These are phyloP conservation scores for Rugalucina vietnamica DNA, from an alignment of 2,888 invertebrate genomes.

Conservation along the genomic window DNA sequence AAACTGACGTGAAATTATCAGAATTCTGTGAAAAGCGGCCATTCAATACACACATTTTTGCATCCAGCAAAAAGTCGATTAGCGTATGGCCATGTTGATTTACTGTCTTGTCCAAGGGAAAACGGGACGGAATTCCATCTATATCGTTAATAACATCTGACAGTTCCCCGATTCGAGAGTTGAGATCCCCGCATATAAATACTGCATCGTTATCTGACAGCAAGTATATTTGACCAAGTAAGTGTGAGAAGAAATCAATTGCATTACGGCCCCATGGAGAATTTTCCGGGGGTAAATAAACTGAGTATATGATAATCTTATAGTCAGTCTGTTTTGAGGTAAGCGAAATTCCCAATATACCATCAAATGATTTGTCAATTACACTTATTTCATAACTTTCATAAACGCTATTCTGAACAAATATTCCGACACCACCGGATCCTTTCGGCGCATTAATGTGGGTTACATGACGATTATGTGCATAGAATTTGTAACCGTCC, in stretches of 20 bases:
- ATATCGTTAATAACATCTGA: neutral
- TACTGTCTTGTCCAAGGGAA: neutral
- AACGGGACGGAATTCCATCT: neutral
- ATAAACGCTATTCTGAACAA: neutral
- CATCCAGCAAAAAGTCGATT: conserved; percentile 5
- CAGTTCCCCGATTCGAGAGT: neutral
- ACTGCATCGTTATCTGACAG: neutral
- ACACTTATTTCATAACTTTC: neutral
- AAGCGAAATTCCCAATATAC: neutral
- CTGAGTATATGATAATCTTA: neutral
- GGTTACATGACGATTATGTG: neutral
- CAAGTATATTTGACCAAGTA: conserved; percentile 3
- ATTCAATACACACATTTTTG: conserved; percentile 13
- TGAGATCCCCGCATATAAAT: conserved; percentile 11
- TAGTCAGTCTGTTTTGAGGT: neutral
- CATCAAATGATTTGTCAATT: conserved; percentile 6
- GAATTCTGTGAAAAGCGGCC: neutral
- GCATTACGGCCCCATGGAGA: conserved; percentile 18
- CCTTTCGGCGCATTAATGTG: neutral
- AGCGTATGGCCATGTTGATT: conserved; percentile 29
- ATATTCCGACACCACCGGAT: neutral
- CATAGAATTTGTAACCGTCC: neutral
- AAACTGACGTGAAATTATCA: conserved; percentile 25
- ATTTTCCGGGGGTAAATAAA: conserved; percentile 24
- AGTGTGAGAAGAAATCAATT: conserved; percentile 4